Conservation (phyloP, 2,797 vertebrate species). For the Lemur catta region DNA sequence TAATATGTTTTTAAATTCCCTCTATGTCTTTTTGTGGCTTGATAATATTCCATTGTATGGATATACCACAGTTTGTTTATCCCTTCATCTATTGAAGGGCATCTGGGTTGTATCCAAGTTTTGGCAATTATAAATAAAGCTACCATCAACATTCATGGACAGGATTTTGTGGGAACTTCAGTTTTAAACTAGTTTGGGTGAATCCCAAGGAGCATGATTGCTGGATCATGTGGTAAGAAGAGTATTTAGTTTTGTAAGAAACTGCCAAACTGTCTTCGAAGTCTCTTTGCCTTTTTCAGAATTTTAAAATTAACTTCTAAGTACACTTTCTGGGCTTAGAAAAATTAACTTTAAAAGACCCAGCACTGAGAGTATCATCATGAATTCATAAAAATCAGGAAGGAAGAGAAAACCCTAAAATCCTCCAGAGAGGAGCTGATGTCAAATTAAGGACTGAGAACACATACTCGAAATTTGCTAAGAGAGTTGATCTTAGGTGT, state of each 20-base stretch:
- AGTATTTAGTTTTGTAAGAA: background rate
- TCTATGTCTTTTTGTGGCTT: background rate
- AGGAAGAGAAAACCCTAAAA: background rate
- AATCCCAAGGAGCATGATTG: background rate
- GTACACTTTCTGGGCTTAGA: background rate
- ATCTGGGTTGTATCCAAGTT: background rate
- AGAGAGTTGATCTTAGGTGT: too few species aligned
- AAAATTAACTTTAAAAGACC: background rate
- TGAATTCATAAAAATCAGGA: background rate
- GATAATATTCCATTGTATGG: background rate
- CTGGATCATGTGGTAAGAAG: background rate
- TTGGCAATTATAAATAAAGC: background rate
- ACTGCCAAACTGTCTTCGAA: background rate
- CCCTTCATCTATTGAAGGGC: background rate
- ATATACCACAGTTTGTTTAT: background rate
- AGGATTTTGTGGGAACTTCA: background rate
- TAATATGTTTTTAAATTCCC: background rate
- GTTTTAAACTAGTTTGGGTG: background rate
- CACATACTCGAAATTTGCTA: too few species aligned
- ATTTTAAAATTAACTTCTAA: background rate
- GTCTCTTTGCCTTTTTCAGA: background rate
- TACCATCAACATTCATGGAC: background rate
- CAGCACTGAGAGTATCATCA: background rate
- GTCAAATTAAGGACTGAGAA: background rate
- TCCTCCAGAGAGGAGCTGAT: background rate